A percentile compares a stretch with the other conserved stretches of the same genome.
These are phyloP conservation scores for Drosophila mettleri DNA, from an alignment of 2,888 invertebrate genomes.

Conservation along the genomic window DNA sequence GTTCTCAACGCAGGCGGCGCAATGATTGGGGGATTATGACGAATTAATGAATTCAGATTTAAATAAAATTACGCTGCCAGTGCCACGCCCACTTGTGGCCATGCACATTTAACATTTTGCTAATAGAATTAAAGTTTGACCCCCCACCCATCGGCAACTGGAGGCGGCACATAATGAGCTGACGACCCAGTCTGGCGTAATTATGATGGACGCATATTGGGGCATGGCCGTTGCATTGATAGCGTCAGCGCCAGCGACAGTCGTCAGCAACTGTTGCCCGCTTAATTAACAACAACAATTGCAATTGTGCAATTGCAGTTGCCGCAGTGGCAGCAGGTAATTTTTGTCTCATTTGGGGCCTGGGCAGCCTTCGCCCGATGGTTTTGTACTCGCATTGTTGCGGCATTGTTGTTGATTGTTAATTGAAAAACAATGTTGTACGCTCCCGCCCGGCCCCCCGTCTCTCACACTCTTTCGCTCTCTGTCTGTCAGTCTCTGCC, in stretches of 20 bases:
- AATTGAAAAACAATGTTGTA: constrained; percentile 82
- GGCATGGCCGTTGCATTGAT: constrained; percentile 37
- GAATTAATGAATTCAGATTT: constrained; percentile 83
- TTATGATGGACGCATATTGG: constrained; percentile 56
- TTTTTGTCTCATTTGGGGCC: constrained; percentile 75
- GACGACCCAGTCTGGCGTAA: constrained; percentile 43
- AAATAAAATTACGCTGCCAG: constrained; percentile 75
- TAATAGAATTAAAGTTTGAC: constrained; percentile 82
- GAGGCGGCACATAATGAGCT: constrained; percentile 38
- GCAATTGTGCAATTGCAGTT: constrained; percentile 52
- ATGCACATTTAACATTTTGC: constrained; percentile 78
- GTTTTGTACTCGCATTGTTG: constrained; percentile 68
- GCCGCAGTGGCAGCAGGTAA: constrained; percentile 62
- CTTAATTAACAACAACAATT: constrained; percentile 75
- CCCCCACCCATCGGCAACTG: background rate
- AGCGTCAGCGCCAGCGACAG: constrained; percentile 7
- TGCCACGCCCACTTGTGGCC: constrained; percentile 33
- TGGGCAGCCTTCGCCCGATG: constrained; percentile 58
- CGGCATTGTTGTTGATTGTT: constrained; percentile 80
- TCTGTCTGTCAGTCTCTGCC: constrained; percentile 24
- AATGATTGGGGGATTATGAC: constrained; percentile 82
- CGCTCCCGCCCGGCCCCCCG: constrained; percentile 13
- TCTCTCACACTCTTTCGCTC: constrained; percentile 21
- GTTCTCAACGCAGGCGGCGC: constrained; percentile 74
- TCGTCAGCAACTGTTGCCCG: constrained; percentile 50